phyloP scores from a whole-genome alignment of 2,113 vertebrate genomes.

The Artemisiospiza belli region DNA sequence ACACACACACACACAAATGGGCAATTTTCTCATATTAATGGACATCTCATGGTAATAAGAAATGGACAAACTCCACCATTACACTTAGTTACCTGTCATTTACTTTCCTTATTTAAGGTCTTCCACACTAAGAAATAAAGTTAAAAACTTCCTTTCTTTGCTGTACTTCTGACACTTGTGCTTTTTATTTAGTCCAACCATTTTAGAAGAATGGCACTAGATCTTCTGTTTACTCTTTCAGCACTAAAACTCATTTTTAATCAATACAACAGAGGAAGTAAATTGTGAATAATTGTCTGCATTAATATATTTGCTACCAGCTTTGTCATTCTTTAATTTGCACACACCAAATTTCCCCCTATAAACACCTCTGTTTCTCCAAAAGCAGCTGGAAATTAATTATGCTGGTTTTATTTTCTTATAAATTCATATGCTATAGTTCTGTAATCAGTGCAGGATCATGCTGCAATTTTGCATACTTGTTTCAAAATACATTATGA shows the following conservation, averaged over 20 bases:
- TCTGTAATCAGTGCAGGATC: conserved; percentile 56
- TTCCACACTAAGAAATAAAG: not conserved
- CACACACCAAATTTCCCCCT: not conserved
- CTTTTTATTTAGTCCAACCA: not conserved
- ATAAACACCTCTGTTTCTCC: conserved; percentile 39
- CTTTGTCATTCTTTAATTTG: conserved; percentile 9
- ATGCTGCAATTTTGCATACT: conserved; percentile 34
- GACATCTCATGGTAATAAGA: not conserved
- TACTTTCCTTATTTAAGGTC: not conserved
- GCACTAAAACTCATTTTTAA: not conserved
- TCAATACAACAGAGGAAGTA: not conserved
- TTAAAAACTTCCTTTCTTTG: not conserved
- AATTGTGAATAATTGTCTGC: not conserved
- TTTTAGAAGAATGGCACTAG: not conserved
- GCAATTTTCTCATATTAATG: not conserved
- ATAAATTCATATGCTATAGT: conserved; percentile 53
- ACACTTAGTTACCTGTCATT: not conserved
- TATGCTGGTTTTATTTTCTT: conserved; percentile 52
- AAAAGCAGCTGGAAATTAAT: conserved; percentile 64
- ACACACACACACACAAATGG: not conserved
- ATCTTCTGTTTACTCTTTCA: not conserved
- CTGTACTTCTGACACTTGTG: not conserved
- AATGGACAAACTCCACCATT: not conserved
- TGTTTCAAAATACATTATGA: conserved; percentile 49
- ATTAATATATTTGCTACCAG: not conserved